Base-by-base conservation (phyloP, 1,140 invertebrate species). In the Sycobia sp. region DNA sequence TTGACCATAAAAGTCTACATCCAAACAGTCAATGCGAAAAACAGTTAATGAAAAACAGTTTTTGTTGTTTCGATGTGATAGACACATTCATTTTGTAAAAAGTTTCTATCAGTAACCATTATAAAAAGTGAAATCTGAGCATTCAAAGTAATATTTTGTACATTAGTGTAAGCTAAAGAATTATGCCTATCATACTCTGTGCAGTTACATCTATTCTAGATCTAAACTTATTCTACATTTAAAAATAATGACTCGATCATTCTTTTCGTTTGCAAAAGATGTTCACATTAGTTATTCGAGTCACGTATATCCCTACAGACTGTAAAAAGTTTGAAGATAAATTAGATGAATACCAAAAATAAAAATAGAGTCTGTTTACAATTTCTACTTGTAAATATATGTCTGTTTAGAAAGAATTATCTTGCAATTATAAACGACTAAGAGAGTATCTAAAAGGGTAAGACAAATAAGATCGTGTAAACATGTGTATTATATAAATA, bases 401-500 rank as follows among this genome's bases (percentile, higher is more conserved):
- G n/a, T n/a, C n/a, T n/a, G n/a, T n/a, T n/a, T n/a, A n/a, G n/a
- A n/a, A n/a, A n/a, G n/a, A 47, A 49, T 39, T 49, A 11, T 56
- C 41, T 44, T 56, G 41, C 54, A 34, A 10, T 56, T 56, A 44
- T 8, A 16, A 44, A 56, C 14, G 4, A 29, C 13, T 3, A 23
- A 46, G 32, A 57, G 16, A 38, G 18, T 58, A 58, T 49, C 25
- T 25, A 39, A 49, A 49, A 23, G 43, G 13, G 14, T 49, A 39
- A 44, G 23, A 41, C 23, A 58, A 18, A 25, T 46, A 59, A 20
- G 16, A 50, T 27, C 29, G 34, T 44, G 50, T 54, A 39, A 39
- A 3, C 38, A 16, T 41, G 13, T 46, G 32, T 54, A 47, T 32
- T 41, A 39, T 53, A 41, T 22, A 46, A 46, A 11, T 11, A 18